Evolutionary conservation across 1,140 invertebrate genomes (phyloP).

Genomic region (Oreohelix idahoensis): DNA sequence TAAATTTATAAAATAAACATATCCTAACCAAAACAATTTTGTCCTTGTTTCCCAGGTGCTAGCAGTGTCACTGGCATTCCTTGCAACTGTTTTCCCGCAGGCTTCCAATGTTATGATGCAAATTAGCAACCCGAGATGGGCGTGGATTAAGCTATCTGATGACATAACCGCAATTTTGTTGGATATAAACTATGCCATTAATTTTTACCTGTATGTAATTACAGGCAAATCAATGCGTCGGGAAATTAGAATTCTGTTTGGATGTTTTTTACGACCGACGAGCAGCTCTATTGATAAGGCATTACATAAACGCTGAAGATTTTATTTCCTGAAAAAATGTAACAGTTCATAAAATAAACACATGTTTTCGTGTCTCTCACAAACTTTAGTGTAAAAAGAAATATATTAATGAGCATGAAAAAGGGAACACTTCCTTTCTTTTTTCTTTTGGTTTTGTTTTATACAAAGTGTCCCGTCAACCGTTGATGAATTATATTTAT

Average conservation of each 20-base stretch:
- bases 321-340: no score
- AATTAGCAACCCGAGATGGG: constrained; percentile 27
- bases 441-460: no score
- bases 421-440: no score
- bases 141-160: constrained; percentile 17
- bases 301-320: no score
- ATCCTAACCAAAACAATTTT: not conserved
- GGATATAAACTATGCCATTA: constrained; percentile 44
- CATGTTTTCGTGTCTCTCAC: no score
- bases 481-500: no score
- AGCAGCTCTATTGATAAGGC: no score
- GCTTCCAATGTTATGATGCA: constrained; percentile 30
- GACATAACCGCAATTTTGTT: constrained; percentile 38
- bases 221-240: constrained; percentile 29
- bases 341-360: no score
- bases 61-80: constrained; percentile 38
- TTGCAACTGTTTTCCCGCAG: constrained; percentile 33
- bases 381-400: no score
- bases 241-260: not conserved
- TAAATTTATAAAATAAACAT: no score
- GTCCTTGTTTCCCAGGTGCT: not conserved
- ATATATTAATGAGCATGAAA: no score
- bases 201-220: constrained; percentile 45
- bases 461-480: no score
- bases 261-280: not conserved